Conservation (phyloP, 2,888 invertebrate species). For the Erebia aethiops region DNA sequence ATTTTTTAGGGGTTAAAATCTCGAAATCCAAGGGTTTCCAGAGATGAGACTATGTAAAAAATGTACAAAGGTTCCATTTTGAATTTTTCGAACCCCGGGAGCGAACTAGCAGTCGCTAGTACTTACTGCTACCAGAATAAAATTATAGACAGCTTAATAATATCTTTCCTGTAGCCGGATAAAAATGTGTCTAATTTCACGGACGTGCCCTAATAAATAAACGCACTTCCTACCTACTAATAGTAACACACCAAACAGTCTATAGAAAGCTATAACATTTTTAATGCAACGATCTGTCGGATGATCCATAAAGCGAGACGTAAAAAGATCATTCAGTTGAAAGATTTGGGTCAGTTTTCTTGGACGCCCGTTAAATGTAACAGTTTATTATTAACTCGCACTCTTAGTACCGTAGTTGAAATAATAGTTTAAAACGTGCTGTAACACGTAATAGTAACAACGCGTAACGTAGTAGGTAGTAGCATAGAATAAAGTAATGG, state of each 20-base stretch:
- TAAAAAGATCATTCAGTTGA: slow-evolving; percentile 37
- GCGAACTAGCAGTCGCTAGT: too few species aligned
- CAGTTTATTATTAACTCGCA: slow-evolving; percentile 29
- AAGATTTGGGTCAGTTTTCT: slow-evolving; percentile 38
- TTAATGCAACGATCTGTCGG: slow-evolving; percentile 24
- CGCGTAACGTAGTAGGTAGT: too few species aligned
- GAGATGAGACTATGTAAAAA: too few species aligned
- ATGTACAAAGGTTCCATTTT: too few species aligned
- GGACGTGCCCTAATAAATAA: neutral
- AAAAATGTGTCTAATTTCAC: neutral
- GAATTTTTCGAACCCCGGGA: too few species aligned
- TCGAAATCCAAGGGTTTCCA: too few species aligned
- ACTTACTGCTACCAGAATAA: too few species aligned
- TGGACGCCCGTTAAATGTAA: slow-evolving; percentile 28
- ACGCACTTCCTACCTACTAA: slow-evolving; percentile 8
- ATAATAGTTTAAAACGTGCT: neutral
- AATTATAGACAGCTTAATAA: too few species aligned
- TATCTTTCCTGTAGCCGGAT: too few species aligned
- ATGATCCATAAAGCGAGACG: slow-evolving; percentile 34
- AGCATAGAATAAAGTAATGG: too few species aligned
- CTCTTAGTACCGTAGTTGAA: slow-evolving; percentile 13
- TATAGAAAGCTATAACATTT: slow-evolving; percentile 21
- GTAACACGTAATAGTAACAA: neutral
- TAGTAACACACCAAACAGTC: neutral
- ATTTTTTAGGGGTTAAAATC: too few species aligned